Evolutionary conservation across 2,797 vertebrate species (phyloP), one percentile per base, ranked within the genome.

Genomic region (Holocentrus rufus): DNA sequence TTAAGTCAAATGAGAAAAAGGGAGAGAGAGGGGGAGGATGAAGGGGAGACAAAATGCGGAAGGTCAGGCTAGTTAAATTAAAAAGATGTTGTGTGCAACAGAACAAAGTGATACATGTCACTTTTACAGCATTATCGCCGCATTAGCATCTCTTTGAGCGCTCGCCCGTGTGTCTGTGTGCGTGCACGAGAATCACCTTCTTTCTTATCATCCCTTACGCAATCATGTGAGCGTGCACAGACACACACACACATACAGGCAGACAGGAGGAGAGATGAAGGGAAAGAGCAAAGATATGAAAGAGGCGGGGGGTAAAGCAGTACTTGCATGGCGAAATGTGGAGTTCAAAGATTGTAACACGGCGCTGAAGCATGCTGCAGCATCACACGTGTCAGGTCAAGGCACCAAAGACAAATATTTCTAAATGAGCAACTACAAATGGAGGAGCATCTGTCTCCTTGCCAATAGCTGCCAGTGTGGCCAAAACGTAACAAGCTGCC

Each of bases 1-100:
- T 82, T 36, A 75, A 76, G 82, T 76, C 23, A 59, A 57, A 76
- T 59, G 68, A 76, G 74, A 72, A 25, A 15, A 58, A 75, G 31
- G 57, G 11, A 18, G 52, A 58, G 23, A n/a, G 18, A 52, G 58
- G 53, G 57, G 58, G 44, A 4, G n/a, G n/a, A n/a, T 36, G 27
- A 58, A 61, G 62, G 46, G 44, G 25, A 46, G 64, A 31, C 42
- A 55, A 23, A 50, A 74, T n/a, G 14, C 54, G 52, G 54, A 63
- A 75, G 83, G 68, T 81, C 71, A 75, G 54, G 25, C 7, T 39
- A 39, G 49, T 39, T 25, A 39, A 44, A 17, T 54, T 53, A 47
- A 25, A 63, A 65, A 77, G 50, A 76, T 61, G 36, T 44, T 7
- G n/a, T 57, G 52, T 46, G 58, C 53, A 49, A 20, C 8, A 14